Conservation (phyloP, 2,797 vertebrate species). For the Apogon talboti region DNA sequence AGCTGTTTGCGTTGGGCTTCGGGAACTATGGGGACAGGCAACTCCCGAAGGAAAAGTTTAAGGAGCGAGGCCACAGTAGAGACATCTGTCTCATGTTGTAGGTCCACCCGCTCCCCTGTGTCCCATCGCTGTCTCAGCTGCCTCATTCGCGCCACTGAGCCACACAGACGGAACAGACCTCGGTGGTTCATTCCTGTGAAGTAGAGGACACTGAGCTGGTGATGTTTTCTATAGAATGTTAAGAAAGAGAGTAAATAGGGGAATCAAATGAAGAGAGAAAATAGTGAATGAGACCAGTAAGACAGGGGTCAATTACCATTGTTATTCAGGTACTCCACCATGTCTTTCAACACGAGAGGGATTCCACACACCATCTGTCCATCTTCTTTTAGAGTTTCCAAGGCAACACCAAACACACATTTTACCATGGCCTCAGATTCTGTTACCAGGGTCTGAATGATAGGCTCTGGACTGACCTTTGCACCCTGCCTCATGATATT, state of each 20-base stretch:
- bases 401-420: constrained; percentile 78
- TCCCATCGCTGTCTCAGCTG: constrained; percentile 84
- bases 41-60: constrained; percentile 87
- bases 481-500: constrained; percentile 70
- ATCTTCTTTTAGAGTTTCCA: constrained; percentile 71
- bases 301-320: constrained; percentile 71
- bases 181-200: constrained; percentile 76
- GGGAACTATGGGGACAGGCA: constrained; percentile 85
- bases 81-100: constrained; percentile 80
- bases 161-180: constrained; percentile 85
- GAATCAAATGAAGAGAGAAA: too few relatives aligned
- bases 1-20: constrained; percentile 74
- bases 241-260: neutral
- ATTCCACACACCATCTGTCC: constrained; percentile 70
- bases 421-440: constrained; percentile 22
- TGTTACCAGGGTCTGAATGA: constrained; percentile 22
- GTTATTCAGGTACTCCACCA: constrained; percentile 85
- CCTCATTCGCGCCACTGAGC: constrained; percentile 80
- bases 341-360: constrained; percentile 80
- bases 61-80: constrained; percentile 85
- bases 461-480: constrained; percentile 77
- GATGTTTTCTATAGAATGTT: neutral
- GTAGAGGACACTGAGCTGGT: neutral
- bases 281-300: neutral
- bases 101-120: constrained; percentile 79